Evolutionary conservation across 2,797 vertebrate species (phyloP).

Genomic region (Aphelocoma californica): DNA sequence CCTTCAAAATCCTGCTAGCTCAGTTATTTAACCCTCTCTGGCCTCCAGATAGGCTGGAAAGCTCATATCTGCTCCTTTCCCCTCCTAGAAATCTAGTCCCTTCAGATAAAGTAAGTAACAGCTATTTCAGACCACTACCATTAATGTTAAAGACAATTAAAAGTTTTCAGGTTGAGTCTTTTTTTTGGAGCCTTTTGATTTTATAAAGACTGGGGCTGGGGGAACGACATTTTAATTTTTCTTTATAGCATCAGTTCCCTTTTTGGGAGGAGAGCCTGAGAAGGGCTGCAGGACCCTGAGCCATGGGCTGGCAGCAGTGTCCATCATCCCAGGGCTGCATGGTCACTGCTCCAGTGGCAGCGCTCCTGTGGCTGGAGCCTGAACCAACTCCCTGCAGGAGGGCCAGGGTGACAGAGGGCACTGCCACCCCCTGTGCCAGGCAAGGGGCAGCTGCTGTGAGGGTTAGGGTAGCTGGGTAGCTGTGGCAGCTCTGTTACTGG

Average conservation of each 20-base stretch:
- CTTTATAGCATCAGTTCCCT: not conserved
- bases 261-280: not conserved
- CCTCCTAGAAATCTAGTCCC: not conserved
- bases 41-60: not conserved
- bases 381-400: not conserved
- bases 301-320: fast-evolving
- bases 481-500: not conserved
- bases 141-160: not conserved
- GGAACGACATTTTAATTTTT: not conserved
- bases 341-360: not conserved
- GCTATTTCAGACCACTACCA: not conserved
- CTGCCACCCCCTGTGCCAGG: not conserved
- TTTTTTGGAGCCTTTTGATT: not conserved
- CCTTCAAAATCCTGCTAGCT: not conserved
- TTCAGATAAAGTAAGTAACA: not conserved
- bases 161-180: not conserved
- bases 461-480: not conserved
- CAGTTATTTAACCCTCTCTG: not conserved
- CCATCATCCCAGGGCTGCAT: not conserved
- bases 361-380: not conserved
- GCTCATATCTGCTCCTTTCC: not conserved
- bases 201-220: not conserved
- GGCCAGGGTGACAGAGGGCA: fast-evolving
- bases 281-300: not conserved
- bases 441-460: not conserved